Evolutionary conservation across 2,888 invertebrate species (phyloP), one percentile per base, ranked within the genome.

Genomic region (Heliconius ethilla): DNA sequence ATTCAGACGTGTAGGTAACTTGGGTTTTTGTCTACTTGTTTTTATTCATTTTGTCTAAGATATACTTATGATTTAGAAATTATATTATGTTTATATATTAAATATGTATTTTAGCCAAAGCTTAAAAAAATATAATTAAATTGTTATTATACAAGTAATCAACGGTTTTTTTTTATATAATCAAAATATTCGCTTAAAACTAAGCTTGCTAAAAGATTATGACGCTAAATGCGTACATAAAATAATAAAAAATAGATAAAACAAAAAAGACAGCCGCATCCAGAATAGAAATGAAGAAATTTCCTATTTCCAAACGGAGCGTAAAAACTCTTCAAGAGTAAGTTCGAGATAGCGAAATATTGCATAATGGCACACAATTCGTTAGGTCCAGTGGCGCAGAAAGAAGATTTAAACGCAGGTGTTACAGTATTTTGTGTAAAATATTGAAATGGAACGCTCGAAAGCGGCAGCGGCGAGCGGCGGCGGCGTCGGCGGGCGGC

Each of bases 391-490:
- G 85, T 85, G 75, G 84, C 85, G 85, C 85, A 79, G 85, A 87
- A 89, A 87, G 82, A 83, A 88, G 88, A 88, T 89, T 90, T 87
- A 88, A 87, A 84, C 84, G 82, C 89, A 91, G 90, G 90, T 91
- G 90, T 87, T 88, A 86, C 88, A 85, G 85, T 88, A 88, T 90
- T 89, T 89, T 85, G 86, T 88, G 86, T 91, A 87, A 90, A 91
- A 90, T 90, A 90, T 91, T 89, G 89, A 89, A 88, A 88, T 86
- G 84, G 85, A 84, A 85, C 85, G 86, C 84, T 85, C 81, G 84
- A 82, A 84, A 82, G 86, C 74, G 63, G 74, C 63, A 63, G 73
- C 63, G 63, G 73, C 73, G 63, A 72, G 72, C 72, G 59, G 51
- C 51, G 51, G 18, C 51, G 51, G 18, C 18, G 40, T 1, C 40